A percentile compares a stretch with the other conserved stretches of the same genome.
Conservation (phyloP, 2,797 vertebrate genomes). For the Amazona ochrocephala region DNA sequence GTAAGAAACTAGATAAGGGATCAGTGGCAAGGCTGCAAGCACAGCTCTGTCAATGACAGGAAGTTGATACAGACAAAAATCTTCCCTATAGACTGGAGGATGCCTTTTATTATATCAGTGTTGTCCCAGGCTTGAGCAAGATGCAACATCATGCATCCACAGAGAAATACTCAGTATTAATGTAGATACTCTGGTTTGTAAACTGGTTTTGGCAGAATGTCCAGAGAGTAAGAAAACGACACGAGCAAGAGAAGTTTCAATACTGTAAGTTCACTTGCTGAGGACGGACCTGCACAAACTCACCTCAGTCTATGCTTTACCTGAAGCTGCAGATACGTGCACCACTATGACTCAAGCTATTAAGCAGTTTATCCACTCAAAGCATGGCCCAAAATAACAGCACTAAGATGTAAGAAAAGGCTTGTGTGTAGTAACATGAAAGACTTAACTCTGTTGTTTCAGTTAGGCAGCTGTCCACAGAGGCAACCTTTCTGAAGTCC, state of each 20-base stretch:
- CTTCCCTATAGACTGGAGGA: neutral
- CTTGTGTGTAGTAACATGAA: neutral
- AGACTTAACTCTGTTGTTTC: neutral
- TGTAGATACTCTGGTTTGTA: neutral
- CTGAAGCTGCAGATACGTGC: neutral
- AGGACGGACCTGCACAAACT: neutral
- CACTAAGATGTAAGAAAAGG: neutral
- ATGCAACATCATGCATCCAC: neutral
- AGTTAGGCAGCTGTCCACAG: neutral
- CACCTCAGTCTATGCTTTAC: neutral
- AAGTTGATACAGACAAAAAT: neutral
- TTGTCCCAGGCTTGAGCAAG: neutral
- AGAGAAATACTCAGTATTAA: neutral
- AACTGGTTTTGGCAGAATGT: neutral
- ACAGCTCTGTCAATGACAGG: neutral
- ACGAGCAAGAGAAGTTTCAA: neutral
- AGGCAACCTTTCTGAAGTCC: neutral
- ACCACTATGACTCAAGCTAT: neutral
- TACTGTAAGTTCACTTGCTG: neutral
- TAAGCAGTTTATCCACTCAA: neutral
- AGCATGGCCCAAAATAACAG: neutral
- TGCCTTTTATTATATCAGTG: neutral
- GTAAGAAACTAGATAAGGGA: neutral
- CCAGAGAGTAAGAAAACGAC: neutral
- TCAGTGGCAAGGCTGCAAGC: neutral